phyloP scores from a whole-genome alignment of 2,888 invertebrate species.

The Stenotaenia linearis region DNA sequence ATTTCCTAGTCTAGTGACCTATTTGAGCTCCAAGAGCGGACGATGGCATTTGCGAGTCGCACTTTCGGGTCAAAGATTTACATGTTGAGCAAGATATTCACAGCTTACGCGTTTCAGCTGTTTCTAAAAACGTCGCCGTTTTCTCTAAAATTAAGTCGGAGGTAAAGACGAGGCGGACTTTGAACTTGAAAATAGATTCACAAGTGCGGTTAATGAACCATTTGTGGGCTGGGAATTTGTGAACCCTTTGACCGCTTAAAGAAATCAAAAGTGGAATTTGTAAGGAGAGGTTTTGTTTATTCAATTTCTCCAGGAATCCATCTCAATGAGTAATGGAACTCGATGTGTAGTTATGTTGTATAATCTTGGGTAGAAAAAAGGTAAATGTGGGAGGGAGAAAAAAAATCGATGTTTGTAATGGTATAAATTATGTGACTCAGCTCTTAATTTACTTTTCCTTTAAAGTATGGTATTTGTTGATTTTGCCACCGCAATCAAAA shows the following conservation, averaged over 20 bases:
- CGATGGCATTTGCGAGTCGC: neutral
- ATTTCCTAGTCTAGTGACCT: constrained; percentile 19
- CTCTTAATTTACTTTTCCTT: too few species aligned
- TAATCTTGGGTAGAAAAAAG: too few species aligned
- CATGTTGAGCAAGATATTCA: neutral
- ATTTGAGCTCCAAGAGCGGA: neutral
- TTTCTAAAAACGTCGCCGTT: neutral
- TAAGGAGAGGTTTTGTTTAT: neutral
- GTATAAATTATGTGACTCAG: too few species aligned
- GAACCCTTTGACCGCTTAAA: constrained; percentile 1
- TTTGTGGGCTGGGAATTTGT: neutral
- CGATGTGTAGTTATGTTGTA: too few species aligned
- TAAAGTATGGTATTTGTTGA: too few species aligned
- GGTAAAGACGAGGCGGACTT: constrained; percentile 13
- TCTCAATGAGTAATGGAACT: too few species aligned
- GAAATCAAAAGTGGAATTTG: neutral
- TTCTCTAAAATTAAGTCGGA: neutral
- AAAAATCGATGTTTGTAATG: too few species aligned
- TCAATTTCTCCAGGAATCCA: neutral
- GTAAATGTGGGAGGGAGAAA: too few species aligned
- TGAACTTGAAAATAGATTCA: constrained; percentile 20
- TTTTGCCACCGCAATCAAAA: too few species aligned
- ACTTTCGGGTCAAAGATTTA: neutral
- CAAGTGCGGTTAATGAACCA: constrained; percentile 17
- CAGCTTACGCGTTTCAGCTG: neutral